Evolutionary conservation across 2,113 vertebrate species (phyloP), one percentile per base, ranked within the genome.

Genomic region (Megaceryle maxima): DNA sequence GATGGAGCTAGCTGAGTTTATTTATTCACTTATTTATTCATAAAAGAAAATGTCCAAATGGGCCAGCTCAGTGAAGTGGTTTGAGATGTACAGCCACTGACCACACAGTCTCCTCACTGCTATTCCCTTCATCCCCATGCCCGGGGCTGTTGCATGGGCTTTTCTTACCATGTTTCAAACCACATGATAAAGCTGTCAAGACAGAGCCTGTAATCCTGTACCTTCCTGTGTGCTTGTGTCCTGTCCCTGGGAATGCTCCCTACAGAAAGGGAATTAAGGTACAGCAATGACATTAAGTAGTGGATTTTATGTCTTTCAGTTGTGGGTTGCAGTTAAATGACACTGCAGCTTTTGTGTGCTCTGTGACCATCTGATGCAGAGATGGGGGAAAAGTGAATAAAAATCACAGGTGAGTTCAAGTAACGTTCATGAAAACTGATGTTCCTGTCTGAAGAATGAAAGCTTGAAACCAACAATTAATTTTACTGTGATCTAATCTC

Each of bases 401-500:
- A 72, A n/a, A 51, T 48, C 64, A 39, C 60, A 59, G 33, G 66
- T 75, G 31, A 91, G 78, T 7, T 55, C 41, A 82, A 82, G 37
- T 21, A 76, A 69, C 35, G 1, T 69, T 78, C 73, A 5, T 10
- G 19, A 48, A n/a, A 66, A 35, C 57, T 22, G 48, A 82, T 37
- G 7, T 41, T 44, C 35, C 59, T 57, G 57, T 66, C 88, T 73
- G 33, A 84, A 88, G 57, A 93, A 85, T 2, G 39, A 51, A 68
- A 75, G 17, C 62, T 82, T 66, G 62, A 76, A 91, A 84, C 9
- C 39, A 79, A 72, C 20, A 46, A 90, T 81, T 87, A 78, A 76
- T 93, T 87, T 75, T 53, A 19, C 41, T 46, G 19, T 82, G 89
- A 95, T 94, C 86, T 82, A 91, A 96, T 92, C 86, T 93, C 66